phyloP scores from a whole-genome alignment of 1,140 invertebrate species.

The Bombus affinis region DNA sequence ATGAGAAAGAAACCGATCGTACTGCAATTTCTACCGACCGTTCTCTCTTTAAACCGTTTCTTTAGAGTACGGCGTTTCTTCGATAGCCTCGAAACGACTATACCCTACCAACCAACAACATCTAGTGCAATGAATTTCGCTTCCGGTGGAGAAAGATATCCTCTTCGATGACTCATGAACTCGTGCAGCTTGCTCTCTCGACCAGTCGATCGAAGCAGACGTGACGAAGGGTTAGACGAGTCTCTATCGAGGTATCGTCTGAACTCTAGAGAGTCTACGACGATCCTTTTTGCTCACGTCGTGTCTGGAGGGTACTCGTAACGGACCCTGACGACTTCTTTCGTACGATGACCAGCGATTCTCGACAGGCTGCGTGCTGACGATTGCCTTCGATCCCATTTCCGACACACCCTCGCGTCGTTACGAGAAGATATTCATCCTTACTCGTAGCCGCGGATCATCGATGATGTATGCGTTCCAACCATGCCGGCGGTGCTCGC shows the following conservation, averaged over 20 bases:
- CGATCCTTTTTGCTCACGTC: slow-evolving; percentile 49
- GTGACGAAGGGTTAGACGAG: slow-evolving; percentile 9
- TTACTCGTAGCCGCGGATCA: not conserved
- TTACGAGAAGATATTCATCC: slow-evolving; percentile 50
- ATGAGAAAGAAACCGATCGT: not conserved
- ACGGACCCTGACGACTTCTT: slow-evolving; percentile 62
- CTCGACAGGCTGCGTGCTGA: slow-evolving; percentile 34
- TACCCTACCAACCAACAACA: not conserved
- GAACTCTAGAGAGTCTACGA: not conserved
- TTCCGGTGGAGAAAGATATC: not conserved
- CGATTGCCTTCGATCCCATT: slow-evolving; percentile 47
- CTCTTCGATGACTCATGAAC: slow-evolving; percentile 13
- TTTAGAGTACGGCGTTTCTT: not conserved
- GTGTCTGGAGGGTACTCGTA: slow-evolving; percentile 54
- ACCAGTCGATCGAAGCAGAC: slow-evolving; percentile 9
- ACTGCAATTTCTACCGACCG: not conserved
- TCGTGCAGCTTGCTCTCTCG: not conserved
- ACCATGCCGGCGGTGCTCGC: not conserved
- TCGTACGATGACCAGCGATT: slow-evolving; percentile 65
- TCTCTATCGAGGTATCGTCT: slow-evolving; percentile 26
- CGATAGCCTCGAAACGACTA: too few relatives aligned
- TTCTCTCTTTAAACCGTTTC: not conserved
- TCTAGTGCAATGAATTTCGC: not conserved
- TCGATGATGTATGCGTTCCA: slow-evolving; percentile 30
- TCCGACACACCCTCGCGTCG: slow-evolving; percentile 52